Conservation (phyloP, 2,113 vertebrate species). For the Canis aureus region DNA sequence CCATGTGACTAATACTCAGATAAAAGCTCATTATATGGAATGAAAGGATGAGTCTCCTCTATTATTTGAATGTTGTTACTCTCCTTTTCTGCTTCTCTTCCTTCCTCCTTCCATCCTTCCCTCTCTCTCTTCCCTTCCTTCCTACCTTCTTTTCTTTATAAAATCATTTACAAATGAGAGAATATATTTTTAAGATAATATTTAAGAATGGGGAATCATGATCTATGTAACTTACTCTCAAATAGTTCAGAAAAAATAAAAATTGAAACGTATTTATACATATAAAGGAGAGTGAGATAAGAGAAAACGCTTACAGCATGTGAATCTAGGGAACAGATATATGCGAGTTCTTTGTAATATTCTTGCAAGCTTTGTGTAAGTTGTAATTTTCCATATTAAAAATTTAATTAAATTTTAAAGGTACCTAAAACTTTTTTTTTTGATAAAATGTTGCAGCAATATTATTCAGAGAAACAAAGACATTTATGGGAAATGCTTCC, state of each 20-base stretch:
- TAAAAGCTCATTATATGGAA: not conserved
- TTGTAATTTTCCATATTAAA: not conserved
- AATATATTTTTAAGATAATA: not conserved
- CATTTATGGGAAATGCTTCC: not conserved
- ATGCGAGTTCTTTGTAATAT: not conserved
- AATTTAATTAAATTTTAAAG: not conserved
- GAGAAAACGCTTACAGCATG: not conserved
- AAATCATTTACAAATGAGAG: not conserved
- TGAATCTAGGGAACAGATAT: not conserved
- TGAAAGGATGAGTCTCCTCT: not conserved
- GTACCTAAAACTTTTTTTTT: not conserved
- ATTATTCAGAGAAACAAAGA: not conserved
- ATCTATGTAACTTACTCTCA: not conserved
- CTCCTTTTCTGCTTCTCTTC: not conserved
- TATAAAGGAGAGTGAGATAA: not conserved
- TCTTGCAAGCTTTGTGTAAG: not conserved
- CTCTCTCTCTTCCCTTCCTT: not conserved
- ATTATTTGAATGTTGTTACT: not conserved
- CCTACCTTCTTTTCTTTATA: not conserved
- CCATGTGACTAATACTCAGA: not conserved
- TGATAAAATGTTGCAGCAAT: not conserved
- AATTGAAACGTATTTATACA: not conserved
- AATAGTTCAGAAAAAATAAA: not conserved
- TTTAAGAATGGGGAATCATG: not conserved
- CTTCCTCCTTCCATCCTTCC: not conserved